Evolutionary conservation across 1,140 invertebrate species (phyloP).

Genomic region (Pseudoatta argentina): DNA sequence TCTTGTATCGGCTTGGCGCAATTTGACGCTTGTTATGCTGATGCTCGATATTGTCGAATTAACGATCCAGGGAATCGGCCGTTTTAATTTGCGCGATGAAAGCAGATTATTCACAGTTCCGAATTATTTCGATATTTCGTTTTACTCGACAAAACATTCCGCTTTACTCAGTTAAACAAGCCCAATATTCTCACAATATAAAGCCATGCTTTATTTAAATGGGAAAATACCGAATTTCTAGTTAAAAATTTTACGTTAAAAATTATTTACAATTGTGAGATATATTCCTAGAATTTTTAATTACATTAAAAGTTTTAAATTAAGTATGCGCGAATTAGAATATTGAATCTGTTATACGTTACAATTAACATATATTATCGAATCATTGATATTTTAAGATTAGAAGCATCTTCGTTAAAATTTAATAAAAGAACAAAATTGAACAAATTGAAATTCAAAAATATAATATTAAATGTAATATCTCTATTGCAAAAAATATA

Average conservation of each 20-base stretch:
- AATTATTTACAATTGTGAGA: constrained; percentile 1
- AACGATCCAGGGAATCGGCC: constrained; percentile 71
- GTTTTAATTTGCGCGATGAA: constrained; percentile 79
- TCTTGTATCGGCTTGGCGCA: constrained; percentile 54
- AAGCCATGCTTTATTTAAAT: constrained; percentile 47
- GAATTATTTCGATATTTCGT: constrained; percentile 68
- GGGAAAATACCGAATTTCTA: constrained; percentile 36
- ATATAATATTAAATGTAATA: neutral
- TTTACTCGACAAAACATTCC: constrained; percentile 47
- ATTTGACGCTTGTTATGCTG: constrained; percentile 75
- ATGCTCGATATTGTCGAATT: constrained; percentile 73
- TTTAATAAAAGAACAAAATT: neutral
- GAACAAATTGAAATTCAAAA: neutral
- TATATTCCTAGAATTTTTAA: neutral
- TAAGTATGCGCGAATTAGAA: neutral
- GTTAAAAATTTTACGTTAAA: constrained; percentile 51
- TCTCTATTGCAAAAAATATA: neutral
- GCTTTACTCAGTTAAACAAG: constrained; percentile 28
- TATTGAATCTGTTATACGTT: neutral
- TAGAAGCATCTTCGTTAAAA: neutral
- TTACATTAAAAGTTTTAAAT: neutral
- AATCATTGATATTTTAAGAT: neutral
- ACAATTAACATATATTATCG: neutral
- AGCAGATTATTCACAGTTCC: constrained; percentile 64
- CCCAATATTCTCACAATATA: constrained; percentile 18